Percentiles rank a stretch among this genome's conserved stretches.
Evolutionary conservation across 92 coral and sea anemone genomes (phyloP).

Genomic region (Virgularia gustaviana): DNA sequence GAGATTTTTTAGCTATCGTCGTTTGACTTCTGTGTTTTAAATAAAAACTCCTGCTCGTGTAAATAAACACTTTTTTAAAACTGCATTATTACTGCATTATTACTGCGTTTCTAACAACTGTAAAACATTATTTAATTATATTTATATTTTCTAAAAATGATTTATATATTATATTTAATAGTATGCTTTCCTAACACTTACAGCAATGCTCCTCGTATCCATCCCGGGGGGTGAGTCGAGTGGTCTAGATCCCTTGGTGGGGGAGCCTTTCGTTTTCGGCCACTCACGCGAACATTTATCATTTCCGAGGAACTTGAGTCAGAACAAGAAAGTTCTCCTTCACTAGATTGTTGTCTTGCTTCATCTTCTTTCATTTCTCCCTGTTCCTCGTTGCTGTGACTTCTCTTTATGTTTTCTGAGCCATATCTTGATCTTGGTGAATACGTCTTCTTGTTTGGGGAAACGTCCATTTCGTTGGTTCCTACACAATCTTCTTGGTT

Average conservation of each 20-base stretch:
- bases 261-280: constrained; percentile 94
- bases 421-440: not conserved
- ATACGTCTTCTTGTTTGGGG: too few species aligned
- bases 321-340: constrained; percentile 18
- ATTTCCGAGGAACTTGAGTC: constrained; percentile 14
- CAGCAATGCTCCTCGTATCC: constrained; percentile 96
- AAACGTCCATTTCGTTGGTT: too few species aligned
- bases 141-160: too few species aligned
- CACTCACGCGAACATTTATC: constrained; percentile 74
- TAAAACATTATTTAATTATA: too few species aligned
- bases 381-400: constrained; percentile 25
- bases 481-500: too few species aligned
- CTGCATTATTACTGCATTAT: too few species aligned
- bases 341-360: not conserved
- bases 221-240: constrained; percentile 77
- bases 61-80: too few species aligned
- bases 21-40: too few species aligned
- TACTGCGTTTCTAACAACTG: too few species aligned
- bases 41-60: too few species aligned
- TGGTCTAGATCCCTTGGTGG: constrained; percentile 74
- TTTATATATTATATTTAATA: not conserved
- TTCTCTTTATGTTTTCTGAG: too few species aligned
- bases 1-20: too few species aligned
- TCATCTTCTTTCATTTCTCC: not conserved
- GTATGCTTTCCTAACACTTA: constrained; percentile 32